Conservation (phyloP, 2,113 vertebrate species). For the Caranx melampygus region DNA sequence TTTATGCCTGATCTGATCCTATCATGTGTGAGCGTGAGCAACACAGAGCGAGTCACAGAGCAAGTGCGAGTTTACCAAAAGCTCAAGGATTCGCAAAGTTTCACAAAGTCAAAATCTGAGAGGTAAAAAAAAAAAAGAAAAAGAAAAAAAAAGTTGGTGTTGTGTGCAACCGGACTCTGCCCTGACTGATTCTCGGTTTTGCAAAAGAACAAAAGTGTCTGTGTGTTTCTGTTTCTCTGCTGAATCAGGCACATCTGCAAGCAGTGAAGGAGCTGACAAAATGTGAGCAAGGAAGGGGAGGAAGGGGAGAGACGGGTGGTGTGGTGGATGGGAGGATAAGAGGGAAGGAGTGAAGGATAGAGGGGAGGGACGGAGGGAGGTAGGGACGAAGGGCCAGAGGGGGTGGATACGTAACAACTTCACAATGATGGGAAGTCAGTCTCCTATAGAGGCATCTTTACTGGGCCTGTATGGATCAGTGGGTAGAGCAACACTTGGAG, state of each 20-base stretch:
- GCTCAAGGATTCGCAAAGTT: background rate
- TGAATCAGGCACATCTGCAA: slow-evolving; percentile 33
- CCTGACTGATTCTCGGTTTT: background rate
- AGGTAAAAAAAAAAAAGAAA: background rate
- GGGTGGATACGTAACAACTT: slow-evolving; percentile 11
- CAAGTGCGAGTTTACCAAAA: background rate
- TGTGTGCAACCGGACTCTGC: background rate
- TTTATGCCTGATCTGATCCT: slow-evolving; percentile 15
- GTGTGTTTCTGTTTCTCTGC: slow-evolving; percentile 6
- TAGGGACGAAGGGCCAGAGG: background rate
- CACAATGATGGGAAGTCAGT: slow-evolving; percentile 19
- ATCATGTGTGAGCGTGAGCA: background rate
- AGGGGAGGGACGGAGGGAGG: slow-evolving; percentile 4
- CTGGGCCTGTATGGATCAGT: slow-evolving; percentile 6
- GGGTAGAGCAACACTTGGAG: background rate
- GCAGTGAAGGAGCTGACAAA: slow-evolving; percentile 14
- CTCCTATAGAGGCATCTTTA: background rate
- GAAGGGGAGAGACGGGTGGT: background rate
- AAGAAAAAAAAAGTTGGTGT: background rate
- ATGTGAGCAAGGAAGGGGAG: slow-evolving; percentile 7
- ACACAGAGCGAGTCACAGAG: background rate
- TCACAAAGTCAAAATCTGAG: background rate
- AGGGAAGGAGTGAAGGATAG: background rate
- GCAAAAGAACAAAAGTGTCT: background rate
- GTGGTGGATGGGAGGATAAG: slow-evolving; percentile 5